Evolutionary conservation across 2,113 vertebrate species (phyloP).

Genomic region (Lontra canadensis): DNA sequence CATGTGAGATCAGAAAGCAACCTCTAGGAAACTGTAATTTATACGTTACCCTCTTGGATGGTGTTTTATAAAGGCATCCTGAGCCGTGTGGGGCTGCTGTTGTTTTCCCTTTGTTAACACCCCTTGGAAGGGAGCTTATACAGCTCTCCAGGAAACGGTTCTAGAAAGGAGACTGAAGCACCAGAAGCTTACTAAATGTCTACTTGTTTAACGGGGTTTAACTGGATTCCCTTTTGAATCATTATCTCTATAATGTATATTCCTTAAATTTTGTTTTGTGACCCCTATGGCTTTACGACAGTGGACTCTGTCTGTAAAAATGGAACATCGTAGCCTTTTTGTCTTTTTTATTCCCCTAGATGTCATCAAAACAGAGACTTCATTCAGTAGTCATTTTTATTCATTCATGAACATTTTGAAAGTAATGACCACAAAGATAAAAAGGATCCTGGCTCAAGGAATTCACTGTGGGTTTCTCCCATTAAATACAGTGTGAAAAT

Average conservation of each 20-base stretch:
- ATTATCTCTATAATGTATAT: slow-evolving; percentile 20
- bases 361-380: slow-evolving; percentile 14
- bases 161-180: slow-evolving; percentile 1
- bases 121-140: not conserved
- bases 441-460: not conserved
- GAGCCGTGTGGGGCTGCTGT: not conserved
- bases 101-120: not conserved
- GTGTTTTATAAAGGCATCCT: slow-evolving; percentile 12
- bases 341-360: not conserved
- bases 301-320: not conserved
- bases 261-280: slow-evolving; percentile 30
- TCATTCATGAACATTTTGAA: not conserved
- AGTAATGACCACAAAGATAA: not conserved
- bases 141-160: not conserved
- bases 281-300: not conserved
- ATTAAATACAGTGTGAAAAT: not conserved
- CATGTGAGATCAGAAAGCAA: not conserved
- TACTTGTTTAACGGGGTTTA: not conserved
- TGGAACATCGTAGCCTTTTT: not conserved
- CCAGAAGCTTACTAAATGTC: not conserved
- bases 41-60: not conserved
- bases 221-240: not conserved
- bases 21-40: slow-evolving; percentile 21
- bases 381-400: slow-evolving; percentile 11
- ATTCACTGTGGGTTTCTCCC: not conserved